Base-by-base conservation (phyloP, 2,113 vertebrate genomes). In the Picathartes gymnocephalus region DNA sequence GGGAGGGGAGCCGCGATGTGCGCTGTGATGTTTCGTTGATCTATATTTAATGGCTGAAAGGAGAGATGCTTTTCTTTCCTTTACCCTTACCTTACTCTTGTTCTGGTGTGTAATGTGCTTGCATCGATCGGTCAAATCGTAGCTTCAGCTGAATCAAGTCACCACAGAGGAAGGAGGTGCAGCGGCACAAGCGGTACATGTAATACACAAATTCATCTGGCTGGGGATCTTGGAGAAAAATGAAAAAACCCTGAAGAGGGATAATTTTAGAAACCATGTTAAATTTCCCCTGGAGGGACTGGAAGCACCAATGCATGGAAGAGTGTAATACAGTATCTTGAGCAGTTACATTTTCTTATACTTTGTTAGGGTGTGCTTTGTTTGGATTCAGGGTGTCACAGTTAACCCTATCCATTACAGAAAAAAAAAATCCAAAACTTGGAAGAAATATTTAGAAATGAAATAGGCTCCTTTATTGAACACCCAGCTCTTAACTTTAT, bases 21-120 rank as follows among this genome's bases (percentile, higher is more conserved):
- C 84, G 30, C 35, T 15, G 92, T 86, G 95, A 33, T 93, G 82
- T 96, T 95, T 74, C 96, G 96, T 93, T 87, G 96, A 88, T 96
- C 90, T 87, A 93, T 97, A 94, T 98, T 98, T 97, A 95, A 98
- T 98, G 98, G 97, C 97, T 94, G 97, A 97, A 97, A 96, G 97
- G 93, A 86, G 89, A 86, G 96, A 97, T 65, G 97, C 92, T 88
- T 90, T 91, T 60, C 92, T 53, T 94, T 68, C 51, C 66, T 80
- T 81, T 88, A 31, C 40, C 90, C 95, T 95, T 56, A 86, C 94
- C 97, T 93, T 86, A 92, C 86, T 93, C 89, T 72, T 57, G 19
- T 66, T 92, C 96, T 90, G 95, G 83, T 58, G 95, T 85, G 97
- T 94, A 88, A 93, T 96, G 97, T 94, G 95, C 94, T 97, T 18